Conservation (phyloP, 1,140 invertebrate species). For the Drosophila triauraria region DNA sequence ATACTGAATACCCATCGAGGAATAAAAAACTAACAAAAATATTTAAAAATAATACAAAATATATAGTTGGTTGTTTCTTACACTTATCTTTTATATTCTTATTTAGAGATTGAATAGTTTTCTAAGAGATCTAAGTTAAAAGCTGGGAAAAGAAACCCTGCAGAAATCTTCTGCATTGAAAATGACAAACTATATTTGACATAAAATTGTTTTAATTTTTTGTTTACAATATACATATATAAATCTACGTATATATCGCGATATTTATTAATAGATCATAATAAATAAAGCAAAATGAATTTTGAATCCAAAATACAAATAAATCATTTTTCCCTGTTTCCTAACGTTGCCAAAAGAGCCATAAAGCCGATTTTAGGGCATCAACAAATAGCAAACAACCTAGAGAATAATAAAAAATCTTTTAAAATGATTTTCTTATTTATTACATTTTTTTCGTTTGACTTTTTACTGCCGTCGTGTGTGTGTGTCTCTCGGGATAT, state of each 20-base stretch:
- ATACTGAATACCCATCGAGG: conserved; percentile 13
- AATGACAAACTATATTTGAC: no score
- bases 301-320: conserved; percentile 1
- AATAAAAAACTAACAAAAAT: background rate
- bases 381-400: conserved; percentile 19
- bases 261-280: background rate
- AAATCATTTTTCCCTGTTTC: conserved; percentile 7
- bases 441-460: conserved; percentile 39
- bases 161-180: no score
- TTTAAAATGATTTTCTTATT: conserved; percentile 53
- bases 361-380: background rate
- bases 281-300: background rate
- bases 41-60: background rate
- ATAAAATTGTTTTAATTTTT: no score
- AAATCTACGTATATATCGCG: no score
- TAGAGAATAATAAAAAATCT: conserved; percentile 41
- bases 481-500: conserved; percentile 7
- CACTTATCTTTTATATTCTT: no score
- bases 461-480: background rate
- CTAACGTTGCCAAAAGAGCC: background rate
- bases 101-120: no score
- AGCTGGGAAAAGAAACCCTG: no score
- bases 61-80: no score
- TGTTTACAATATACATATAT: no score
- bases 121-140: no score